phyloP scores from a whole-genome alignment of 1,140 invertebrate species.

The Drosophila lini region DNA sequence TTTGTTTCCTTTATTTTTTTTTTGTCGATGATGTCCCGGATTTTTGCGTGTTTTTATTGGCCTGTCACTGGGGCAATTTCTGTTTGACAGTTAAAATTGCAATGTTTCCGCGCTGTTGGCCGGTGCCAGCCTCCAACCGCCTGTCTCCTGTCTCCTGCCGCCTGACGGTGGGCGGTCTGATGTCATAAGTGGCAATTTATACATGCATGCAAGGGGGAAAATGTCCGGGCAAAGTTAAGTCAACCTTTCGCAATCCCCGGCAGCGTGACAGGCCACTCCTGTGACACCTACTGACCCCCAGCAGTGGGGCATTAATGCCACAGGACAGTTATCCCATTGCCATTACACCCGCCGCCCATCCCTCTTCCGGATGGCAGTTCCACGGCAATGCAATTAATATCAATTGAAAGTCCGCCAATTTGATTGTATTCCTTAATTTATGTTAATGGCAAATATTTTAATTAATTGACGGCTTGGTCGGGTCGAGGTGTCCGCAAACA shows the following conservation, averaged over 20 bases:
- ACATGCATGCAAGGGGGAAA: constrained; percentile 19
- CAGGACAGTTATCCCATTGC: neutral
- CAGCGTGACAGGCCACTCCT: constrained; percentile 34
- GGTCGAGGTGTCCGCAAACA: constrained; percentile 44
- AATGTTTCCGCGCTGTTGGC: constrained; percentile 40
- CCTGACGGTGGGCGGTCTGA: constrained; percentile 7
- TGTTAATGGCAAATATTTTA: constrained; percentile 80
- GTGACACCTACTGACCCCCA: constrained; percentile 8
- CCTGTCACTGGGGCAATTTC: constrained; percentile 52
- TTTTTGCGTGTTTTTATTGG: constrained; percentile 47
- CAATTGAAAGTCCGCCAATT: constrained; percentile 70
- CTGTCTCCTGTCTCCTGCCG: neutral
- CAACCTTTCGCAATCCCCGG: constrained; percentile 40
- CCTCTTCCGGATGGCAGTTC: neutral
- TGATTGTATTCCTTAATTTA: constrained; percentile 75
- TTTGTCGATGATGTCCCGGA: constrained; percentile 8
- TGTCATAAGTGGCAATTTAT: constrained; percentile 70
- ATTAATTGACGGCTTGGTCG: constrained; percentile 56
- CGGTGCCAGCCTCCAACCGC: neutral
- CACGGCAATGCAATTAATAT: constrained; percentile 70
- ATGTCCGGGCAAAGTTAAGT: constrained; percentile 42
- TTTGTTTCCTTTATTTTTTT: neutral
- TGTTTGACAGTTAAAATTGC: constrained; percentile 62
- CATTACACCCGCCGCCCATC: neutral
- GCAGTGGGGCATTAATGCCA: neutral